phyloP scores from a whole-genome alignment of 2,113 vertebrate species.

The Bubalus kerabau region DNA sequence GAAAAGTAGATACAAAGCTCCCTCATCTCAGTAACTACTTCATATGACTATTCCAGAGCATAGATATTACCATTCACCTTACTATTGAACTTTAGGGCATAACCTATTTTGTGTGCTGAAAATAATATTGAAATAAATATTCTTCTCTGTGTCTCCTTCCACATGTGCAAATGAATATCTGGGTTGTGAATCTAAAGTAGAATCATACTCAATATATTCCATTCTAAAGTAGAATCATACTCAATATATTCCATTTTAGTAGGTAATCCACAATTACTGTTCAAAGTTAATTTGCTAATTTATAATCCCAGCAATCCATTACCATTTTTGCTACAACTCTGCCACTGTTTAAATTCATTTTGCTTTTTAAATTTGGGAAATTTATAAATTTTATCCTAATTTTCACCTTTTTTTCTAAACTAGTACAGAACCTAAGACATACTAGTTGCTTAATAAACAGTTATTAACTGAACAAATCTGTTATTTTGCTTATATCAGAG shows the following conservation, averaged over 20 bases:
- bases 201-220: neutral
- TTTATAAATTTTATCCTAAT: neutral
- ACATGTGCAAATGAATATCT: neutral
- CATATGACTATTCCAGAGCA: neutral
- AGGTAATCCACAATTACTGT: neutral
- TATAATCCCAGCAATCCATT: neutral
- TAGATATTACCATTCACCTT: no score
- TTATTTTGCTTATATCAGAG: neutral
- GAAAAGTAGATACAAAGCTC: neutral
- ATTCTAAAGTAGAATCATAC: neutral
- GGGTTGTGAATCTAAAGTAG: neutral
- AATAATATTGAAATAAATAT: neutral
- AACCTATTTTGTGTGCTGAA: neutral
- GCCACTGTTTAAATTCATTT: neutral
- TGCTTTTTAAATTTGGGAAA: neutral
- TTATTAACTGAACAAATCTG: neutral
- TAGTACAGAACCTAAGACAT: neutral
- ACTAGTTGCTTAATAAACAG: neutral
- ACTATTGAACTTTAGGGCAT: neutral
- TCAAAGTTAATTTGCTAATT: neutral
- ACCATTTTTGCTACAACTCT: neutral
- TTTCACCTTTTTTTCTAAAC: neutral
- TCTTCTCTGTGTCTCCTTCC: neutral
- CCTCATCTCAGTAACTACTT: neutral
- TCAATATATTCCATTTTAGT: neutral